Evolutionary conservation across 1,140 invertebrate genomes (phyloP).

Genomic region (Ips typographus): DNA sequence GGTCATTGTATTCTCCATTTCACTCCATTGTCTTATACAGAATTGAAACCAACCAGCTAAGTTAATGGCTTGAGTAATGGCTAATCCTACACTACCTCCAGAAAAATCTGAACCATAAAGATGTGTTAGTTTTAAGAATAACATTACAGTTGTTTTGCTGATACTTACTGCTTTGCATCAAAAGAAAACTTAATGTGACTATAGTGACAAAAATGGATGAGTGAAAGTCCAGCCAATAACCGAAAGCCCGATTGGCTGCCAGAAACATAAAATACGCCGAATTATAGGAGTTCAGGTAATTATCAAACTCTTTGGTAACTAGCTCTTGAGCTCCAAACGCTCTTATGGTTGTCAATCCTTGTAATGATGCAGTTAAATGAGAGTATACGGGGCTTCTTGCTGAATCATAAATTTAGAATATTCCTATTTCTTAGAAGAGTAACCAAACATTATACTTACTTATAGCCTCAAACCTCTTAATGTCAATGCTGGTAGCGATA

Average conservation of each 20-base stretch:
- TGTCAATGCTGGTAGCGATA: constrained; percentile 74
- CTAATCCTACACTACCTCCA: constrained; percentile 74
- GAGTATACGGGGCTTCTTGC: constrained; percentile 80
- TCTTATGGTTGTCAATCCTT: constrained; percentile 79
- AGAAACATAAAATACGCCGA: constrained; percentile 68
- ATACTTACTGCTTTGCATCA: constrained; percentile 47
- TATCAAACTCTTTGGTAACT: constrained; percentile 72
- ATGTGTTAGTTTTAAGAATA: no score
- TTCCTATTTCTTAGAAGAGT: neutral
- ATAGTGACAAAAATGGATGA: constrained; percentile 66
- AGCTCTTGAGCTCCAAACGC: constrained; percentile 67
- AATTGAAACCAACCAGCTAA: constrained; percentile 80
- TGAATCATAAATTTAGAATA: constrained; percentile 43
- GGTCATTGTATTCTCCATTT: constrained; percentile 80
- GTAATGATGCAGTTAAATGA: constrained; percentile 75
- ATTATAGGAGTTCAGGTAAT: constrained; percentile 58
- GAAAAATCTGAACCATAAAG: constrained; percentile 16
- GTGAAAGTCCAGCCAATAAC: constrained; percentile 63
- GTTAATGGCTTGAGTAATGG: constrained; percentile 75
- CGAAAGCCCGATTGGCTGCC: constrained; percentile 62
- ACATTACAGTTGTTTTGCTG: neutral
- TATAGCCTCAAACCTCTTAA: constrained; percentile 76
- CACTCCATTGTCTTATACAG: constrained; percentile 77
- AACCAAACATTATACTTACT: constrained; percentile 1
- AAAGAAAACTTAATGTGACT: constrained; percentile 62